These are phyloP conservation scores for Dromaius novaehollandiae DNA, from an alignment of 2,113 vertebrate species.

Conservation along the genomic window DNA sequence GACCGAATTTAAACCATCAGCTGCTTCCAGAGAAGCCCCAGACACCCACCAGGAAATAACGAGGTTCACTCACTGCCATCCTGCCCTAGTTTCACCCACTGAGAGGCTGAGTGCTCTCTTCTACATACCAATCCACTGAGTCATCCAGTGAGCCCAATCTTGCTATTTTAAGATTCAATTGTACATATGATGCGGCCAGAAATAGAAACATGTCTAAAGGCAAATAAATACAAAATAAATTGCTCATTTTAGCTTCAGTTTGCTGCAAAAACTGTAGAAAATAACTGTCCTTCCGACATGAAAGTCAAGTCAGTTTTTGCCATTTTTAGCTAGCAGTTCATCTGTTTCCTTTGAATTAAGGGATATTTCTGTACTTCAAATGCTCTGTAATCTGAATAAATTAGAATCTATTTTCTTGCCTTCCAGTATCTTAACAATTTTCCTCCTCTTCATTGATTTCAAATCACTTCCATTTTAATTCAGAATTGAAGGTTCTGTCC, in stretches of 20 bases:
- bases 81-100: background rate
- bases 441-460: conserved; percentile 29
- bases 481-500: background rate
- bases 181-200: conserved; percentile 31
- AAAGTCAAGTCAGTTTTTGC: conserved; percentile 56
- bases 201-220: conserved; percentile 68
- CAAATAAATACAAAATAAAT: conserved; percentile 65
- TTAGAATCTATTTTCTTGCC: conserved; percentile 52
- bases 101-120: background rate
- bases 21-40: background rate
- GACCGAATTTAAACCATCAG: background rate
- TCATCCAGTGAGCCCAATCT: background rate
- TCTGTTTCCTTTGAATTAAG: conserved; percentile 58
- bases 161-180: conserved; percentile 46
- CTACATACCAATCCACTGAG: conserved; percentile 14
- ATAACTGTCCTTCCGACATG: conserved; percentile 34
- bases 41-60: rapidly evolving
- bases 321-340: conserved; percentile 63
- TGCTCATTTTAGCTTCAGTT: conserved; percentile 55
- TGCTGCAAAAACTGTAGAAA: conserved; percentile 35
- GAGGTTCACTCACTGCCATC: background rate
- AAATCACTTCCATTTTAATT: conserved; percentile 31
- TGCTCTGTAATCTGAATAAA: conserved; percentile 57
- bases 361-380: conserved; percentile 62
- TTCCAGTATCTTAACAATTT: conserved; percentile 60